Base-by-base conservation (phyloP, 1,140 invertebrate species). In the Ceratitis capitata region DNA sequence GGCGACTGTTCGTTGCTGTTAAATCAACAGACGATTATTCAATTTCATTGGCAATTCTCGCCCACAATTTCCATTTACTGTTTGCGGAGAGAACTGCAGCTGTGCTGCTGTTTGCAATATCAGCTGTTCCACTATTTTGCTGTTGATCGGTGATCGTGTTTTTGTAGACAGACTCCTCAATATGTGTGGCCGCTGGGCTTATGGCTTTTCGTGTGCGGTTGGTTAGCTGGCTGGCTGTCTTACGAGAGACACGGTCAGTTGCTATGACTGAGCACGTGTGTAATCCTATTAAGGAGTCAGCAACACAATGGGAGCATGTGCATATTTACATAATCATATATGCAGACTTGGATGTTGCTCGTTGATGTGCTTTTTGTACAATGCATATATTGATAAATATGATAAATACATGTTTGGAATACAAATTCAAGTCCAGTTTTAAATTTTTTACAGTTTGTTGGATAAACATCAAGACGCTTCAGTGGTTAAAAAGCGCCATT, bases 221-320 rank as follows among this genome's bases (percentile, higher is more conserved):
- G 69, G 69, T n/a, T 78, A 39, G 42, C 69, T 45, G 39, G 69
- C 26, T 78, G 69, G 69, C 39, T 78, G 69, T 78, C 69, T 45
- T 9, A 78, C 69, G 39, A 78, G 39, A 78, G 69, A 78, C 69
- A 78, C 32, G 69, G 69, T 26, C 69, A 78, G 69, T 78, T 78
- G 69, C 69, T 45, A 45, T 45, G 39, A 45, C 69, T 78, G 69
- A 78, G 69, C 69, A 78, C 39, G 39, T 78, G 69, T 78, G 69
- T 78, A 78, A 78, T 78, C 69, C 69, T 78, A 78, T 78, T 78
- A 45, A 32, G 19, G n/a, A 16, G 35, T 47, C 69, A 78, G 69
- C 45, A n/a, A n/a, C n/a, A n/a, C 69, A 47, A 45, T 35, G 14
- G 35, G 29, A 69, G 61, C 32, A 19, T 26, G 29, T 61, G 7